Percentiles rank a stretch among this genome's conserved stretches.
Conservation (phyloP, 2,797 vertebrate genomes). For the Labroides dimidiatus region DNA sequence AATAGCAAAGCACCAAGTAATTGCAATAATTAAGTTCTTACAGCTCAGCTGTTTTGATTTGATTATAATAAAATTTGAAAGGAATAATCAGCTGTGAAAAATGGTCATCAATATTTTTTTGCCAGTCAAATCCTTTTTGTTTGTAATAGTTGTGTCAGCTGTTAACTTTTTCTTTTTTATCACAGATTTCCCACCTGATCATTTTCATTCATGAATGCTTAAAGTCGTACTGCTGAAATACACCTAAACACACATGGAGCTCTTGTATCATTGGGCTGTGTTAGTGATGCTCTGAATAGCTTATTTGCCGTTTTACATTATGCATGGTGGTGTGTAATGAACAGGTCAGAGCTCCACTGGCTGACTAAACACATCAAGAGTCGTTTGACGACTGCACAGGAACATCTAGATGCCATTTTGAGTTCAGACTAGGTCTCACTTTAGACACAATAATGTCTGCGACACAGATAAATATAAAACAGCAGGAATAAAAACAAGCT, state of each 20-base stretch:
- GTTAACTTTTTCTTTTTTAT: too few relatives aligned
- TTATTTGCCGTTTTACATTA: slow-evolving; percentile 57
- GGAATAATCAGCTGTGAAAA: too few relatives aligned
- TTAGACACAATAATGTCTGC: slow-evolving; percentile 5
- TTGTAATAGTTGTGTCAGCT: too few relatives aligned
- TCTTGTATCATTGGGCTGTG: slow-evolving; percentile 6
- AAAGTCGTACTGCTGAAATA: neutral
- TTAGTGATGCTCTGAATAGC: slow-evolving; percentile 55
- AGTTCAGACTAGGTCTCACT: slow-evolving; percentile 28
- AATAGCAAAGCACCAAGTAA: too few relatives aligned
- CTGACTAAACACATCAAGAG: slow-evolving; percentile 56
- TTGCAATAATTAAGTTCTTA: too few relatives aligned
- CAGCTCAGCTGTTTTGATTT: too few relatives aligned
- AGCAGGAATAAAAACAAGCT: too few relatives aligned
- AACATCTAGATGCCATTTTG: slow-evolving; percentile 33
- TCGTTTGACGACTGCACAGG: slow-evolving; percentile 35
- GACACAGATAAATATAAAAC: slow-evolving; percentile 3
- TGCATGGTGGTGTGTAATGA: slow-evolving; percentile 57
- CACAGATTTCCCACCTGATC: too few relatives aligned
- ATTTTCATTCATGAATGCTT: neutral
- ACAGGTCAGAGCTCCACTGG: slow-evolving; percentile 51
- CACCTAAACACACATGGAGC: neutral
- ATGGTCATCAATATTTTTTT: too few relatives aligned
- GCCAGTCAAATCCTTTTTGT: too few relatives aligned
- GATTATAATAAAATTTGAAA: too few relatives aligned